Percentiles rank a stretch among this genome's conserved stretches.
Conservation (phyloP, 1,140 invertebrate genomes). For the Dryas iulia region DNA sequence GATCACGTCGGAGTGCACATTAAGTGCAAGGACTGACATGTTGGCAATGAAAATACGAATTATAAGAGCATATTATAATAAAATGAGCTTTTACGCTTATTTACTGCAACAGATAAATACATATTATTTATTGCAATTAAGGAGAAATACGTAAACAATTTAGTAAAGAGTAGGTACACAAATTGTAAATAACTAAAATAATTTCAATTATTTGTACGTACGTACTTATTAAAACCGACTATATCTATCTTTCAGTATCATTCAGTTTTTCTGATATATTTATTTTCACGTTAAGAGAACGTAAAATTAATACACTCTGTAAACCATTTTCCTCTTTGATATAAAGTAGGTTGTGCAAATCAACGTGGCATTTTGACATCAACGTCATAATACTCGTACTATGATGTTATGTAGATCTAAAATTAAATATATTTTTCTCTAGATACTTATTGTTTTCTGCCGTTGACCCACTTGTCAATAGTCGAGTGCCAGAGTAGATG, state of each 20-base stretch:
- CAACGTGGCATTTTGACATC: not conserved
- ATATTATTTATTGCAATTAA: not conserved
- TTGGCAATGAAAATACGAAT: not conserved
- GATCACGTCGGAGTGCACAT: conserved; percentile 1
- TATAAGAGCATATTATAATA: not conserved
- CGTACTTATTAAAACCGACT: too few species aligned
- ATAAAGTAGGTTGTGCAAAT: too few species aligned
- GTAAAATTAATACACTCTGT: too few species aligned
- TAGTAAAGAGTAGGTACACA: not conserved
- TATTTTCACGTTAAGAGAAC: too few species aligned
- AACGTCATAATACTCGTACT: not conserved
- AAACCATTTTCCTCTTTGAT: too few species aligned
- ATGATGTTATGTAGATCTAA: not conserved
- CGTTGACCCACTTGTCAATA: conserved; percentile 53
- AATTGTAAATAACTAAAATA: not conserved
- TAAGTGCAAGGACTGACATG: not conserved
- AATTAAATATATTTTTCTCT: conserved; percentile 17
- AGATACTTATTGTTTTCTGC: conserved; percentile 33
- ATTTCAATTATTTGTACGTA: not conserved
- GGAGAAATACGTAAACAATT: not conserved
- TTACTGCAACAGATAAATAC: not conserved
- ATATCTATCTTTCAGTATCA: too few species aligned
- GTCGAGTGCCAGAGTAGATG: conserved; percentile 46
- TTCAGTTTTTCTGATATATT: too few species aligned
- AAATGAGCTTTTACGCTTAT: not conserved